These are phyloP conservation scores for Gila orcuttii DNA, from an alignment of 2,113 vertebrate species.

Conservation along the genomic window DNA sequence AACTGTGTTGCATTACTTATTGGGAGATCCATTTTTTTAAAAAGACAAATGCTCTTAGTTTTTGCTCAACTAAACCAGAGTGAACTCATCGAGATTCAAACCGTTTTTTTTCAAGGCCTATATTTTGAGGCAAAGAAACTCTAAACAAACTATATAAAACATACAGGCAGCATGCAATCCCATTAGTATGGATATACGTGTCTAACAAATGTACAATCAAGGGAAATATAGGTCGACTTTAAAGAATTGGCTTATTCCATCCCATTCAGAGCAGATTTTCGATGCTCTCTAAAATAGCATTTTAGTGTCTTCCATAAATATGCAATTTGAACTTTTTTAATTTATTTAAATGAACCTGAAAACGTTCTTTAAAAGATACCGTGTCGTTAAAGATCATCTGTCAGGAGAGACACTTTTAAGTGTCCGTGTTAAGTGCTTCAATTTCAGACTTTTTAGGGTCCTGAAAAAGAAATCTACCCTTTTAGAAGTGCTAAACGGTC, in stretches of 20 bases:
- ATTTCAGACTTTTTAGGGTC: conserved; percentile 56
- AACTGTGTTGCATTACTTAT: not conserved
- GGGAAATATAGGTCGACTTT: conserved; percentile 65
- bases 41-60: not conserved
- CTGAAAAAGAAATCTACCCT: conserved; percentile 59
- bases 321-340: conserved; percentile 49
- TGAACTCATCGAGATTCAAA: conserved; percentile 34
- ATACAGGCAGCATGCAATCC: conserved; percentile 77
- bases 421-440: conserved; percentile 55
- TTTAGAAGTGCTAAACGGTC: conserved; percentile 70
- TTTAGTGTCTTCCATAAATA: conserved; percentile 69
- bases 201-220: conserved; percentile 73
- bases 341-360: conserved; percentile 39
- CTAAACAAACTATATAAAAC: conserved; percentile 71
- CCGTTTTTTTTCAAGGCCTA: conserved; percentile 48
- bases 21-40: not conserved
- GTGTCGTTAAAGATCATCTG: conserved; percentile 1
- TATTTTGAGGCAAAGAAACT: conserved; percentile 63
- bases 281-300: conserved; percentile 68
- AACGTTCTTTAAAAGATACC: conserved; percentile 46
- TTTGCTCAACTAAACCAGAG: not conserved
- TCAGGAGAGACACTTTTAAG: conserved; percentile 56
- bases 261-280: conserved; percentile 29
- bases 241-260: conserved; percentile 4
- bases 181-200: conserved; percentile 65